phyloP scores from a whole-genome alignment of 2,888 invertebrate species.

The Adelognathus sp. region DNA sequence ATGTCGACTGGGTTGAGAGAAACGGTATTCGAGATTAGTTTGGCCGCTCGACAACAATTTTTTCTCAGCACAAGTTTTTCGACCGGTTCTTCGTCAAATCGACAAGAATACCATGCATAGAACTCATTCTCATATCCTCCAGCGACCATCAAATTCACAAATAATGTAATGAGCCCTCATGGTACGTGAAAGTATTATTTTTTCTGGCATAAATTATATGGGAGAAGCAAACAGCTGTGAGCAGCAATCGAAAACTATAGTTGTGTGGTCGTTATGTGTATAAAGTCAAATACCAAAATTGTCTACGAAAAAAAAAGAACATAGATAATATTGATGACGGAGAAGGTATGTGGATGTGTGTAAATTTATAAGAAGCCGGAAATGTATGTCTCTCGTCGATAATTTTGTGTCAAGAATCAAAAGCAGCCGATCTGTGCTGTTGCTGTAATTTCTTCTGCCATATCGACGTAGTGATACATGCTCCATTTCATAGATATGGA shows the following conservation, averaged over 20 bases:
- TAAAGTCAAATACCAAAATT: constrained; percentile 7
- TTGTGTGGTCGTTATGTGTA: constrained; percentile 15
- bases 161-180: too few relatives aligned
- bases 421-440: background rate
- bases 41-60: background rate
- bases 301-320: background rate
- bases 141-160: too few relatives aligned
- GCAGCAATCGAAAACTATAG: background rate
- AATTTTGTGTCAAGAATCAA: background rate
- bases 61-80: background rate
- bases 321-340: constrained; percentile 5
- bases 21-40: background rate
- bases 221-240: background rate
- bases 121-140: background rate
- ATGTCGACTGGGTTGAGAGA: background rate
- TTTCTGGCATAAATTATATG: too few relatives aligned
- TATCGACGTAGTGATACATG: background rate
- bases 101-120: background rate
- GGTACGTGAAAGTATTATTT: too few relatives aligned
- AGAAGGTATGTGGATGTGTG: constrained; percentile 17
- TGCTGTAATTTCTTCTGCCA: background rate
- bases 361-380: background rate
- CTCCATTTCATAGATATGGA: background rate
- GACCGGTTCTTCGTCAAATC: background rate
- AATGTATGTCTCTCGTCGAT: background rate